Base-by-base conservation (phyloP, 2,797 vertebrate genomes). In the Limosa lapponica region DNA sequence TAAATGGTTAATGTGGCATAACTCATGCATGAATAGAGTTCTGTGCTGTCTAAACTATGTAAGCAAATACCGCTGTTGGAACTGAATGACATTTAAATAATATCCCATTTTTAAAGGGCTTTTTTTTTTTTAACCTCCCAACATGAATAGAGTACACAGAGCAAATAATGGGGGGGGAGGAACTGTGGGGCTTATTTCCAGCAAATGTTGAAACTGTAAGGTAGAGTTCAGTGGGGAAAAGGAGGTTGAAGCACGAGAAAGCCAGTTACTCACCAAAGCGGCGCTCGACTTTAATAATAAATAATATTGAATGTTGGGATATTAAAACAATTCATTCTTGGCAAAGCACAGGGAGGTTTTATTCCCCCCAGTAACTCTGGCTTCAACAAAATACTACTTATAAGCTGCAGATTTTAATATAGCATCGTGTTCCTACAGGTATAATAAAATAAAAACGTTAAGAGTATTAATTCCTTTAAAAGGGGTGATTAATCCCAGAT, bases 271-370 rank as follows among this genome's bases (percentile, higher is more conserved):
- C 95, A 94, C 94, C 93, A 96, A 98, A 98, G 96, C 70, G 77
- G 93, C 7, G 5, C 97, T 96, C 55, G 46, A 97, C 97, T 97
- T 97, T 97, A 98, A 98, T 97, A 98, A 98, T 98, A 98, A 98
- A 98, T 98, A 98, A 98, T 97, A 97, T 97, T 96, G 98, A 98
- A 98, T 97, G 98, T 90, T 96, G 95, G 95, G 98, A 98, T 98
- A 98, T 98, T 98, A 98, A 98, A 98, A 98, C 98, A 98, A 98
- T 98, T 98, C 81, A 93, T 98, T 97, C 98, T 98, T 97, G 75
- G 97, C 97, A 97, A 97, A 91, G 95, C 85, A 69, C 96, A 75
- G 96, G 96, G 97, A 97, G 95, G 94, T 94, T 97, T 96, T 97
- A 96, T 98, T 97, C 95, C 96, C 97, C 87, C 96, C 94, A 95